A percentile compares a stretch with the other conserved stretches of the same genome.
Evolutionary conservation across 2,113 vertebrate species (phyloP).

Genomic region (Chloropsis cyanopogon): DNA sequence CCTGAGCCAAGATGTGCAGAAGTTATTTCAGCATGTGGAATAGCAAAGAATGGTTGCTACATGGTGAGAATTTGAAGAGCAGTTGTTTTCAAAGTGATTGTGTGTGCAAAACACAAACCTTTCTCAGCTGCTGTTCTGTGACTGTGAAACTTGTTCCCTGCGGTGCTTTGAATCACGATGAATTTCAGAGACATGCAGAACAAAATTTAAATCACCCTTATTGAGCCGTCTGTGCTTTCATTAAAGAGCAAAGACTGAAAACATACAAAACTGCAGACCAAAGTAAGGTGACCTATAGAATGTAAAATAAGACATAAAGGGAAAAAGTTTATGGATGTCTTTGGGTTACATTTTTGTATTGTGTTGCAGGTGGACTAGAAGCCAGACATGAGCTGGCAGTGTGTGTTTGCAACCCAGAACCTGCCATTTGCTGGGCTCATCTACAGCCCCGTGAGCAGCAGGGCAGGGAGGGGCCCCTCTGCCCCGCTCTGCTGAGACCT

Average conservation of each 20-base stretch:
- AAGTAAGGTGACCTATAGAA: not conserved
- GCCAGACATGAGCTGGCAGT: no score
- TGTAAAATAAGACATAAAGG: not conserved
- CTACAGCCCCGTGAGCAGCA: not conserved
- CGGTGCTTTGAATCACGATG: not conserved
- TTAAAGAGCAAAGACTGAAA: not conserved
- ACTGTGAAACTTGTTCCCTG: not conserved
- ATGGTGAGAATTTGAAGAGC: not conserved
- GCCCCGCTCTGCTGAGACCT: not conserved
- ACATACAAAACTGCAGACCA: not conserved
- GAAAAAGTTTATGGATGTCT: not conserved
- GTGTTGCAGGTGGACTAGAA: not conserved
- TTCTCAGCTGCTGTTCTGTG: not conserved
- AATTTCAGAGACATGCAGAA: not conserved
- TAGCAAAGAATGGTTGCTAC: not conserved
- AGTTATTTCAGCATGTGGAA: not conserved
- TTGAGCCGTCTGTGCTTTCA: not conserved
- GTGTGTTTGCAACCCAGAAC: not conserved
- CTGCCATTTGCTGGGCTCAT: rapidly evolving
- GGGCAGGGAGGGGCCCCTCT: not conserved
- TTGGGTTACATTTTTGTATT: not conserved
- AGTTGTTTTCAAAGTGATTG: not conserved
- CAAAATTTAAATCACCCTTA: not conserved
- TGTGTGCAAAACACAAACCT: not conserved
- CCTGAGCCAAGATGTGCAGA: not conserved